These are phyloP conservation scores for Hassar affinis DNA, from an alignment of 2,113 vertebrate genomes.

Conservation along the genomic window DNA sequence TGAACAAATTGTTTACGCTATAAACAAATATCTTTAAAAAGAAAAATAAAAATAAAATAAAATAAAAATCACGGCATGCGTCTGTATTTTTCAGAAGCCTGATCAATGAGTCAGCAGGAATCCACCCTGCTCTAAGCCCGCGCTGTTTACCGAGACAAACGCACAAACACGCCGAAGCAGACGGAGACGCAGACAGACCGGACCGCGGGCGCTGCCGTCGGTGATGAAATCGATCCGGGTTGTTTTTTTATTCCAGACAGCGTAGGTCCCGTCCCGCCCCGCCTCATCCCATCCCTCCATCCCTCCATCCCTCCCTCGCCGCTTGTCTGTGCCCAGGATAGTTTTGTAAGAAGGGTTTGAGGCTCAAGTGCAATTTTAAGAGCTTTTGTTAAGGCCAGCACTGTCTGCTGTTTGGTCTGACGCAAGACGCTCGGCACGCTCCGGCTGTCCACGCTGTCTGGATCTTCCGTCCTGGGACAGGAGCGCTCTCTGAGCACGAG, in stretches of 20 bases:
- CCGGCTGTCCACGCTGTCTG: conserved; percentile 51
- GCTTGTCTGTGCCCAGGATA: conserved; percentile 11
- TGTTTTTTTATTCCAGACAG: conserved; percentile 41
- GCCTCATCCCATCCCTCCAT: background rate
- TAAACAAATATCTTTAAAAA: too few species aligned
- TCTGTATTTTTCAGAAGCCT: conserved; percentile 4
- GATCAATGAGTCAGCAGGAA: conserved; percentile 31
- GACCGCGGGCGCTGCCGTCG: conserved; percentile 48
- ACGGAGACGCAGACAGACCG: conserved; percentile 23
- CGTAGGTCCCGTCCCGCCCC: conserved; percentile 13
- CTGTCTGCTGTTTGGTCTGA: conserved; percentile 48
- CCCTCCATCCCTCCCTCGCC: background rate
- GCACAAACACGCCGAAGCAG: conserved; percentile 24
- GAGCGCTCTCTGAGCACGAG: background rate
- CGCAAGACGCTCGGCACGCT: background rate
- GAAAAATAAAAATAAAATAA: too few species aligned
- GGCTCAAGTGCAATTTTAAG: conserved; percentile 57
- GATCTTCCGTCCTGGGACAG: conserved; percentile 18
- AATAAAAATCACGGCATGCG: background rate
- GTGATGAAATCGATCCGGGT: conserved; percentile 51
- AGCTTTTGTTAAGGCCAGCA: conserved; percentile 47
- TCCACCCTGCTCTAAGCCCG: conserved; percentile 11
- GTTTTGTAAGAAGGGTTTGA: conserved; percentile 49
- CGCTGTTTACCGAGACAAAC: conserved; percentile 43
- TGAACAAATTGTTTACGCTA: background rate